phyloP scores from a whole-genome alignment of 2,113 vertebrate genomes.

The Antigone vipio region DNA sequence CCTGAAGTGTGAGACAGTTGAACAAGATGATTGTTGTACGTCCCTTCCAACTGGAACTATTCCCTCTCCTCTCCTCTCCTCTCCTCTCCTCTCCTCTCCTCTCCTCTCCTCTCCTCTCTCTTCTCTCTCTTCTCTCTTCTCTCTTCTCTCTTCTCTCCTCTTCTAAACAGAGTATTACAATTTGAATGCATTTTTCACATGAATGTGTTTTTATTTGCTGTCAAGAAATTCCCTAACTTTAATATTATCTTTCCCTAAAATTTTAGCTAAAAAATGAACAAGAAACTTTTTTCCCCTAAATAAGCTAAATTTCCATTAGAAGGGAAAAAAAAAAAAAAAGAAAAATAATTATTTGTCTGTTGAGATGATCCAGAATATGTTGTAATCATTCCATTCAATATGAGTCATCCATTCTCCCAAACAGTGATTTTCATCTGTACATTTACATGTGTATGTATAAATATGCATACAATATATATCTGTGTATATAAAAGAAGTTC shows the following conservation, averaged over 20 bases:
- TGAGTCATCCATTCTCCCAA: neutral
- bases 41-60: no score
- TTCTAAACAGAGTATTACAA: neutral
- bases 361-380: neutral
- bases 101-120: neutral
- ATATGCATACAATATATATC: neutral
- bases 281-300: neutral
- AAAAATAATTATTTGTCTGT: neutral
- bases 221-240: neutral
- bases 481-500: neutral
- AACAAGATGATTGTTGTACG: neutral
- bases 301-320: neutral
- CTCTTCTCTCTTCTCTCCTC: no score
- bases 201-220: neutral
- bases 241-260: neutral
- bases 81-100: no score
- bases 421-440: neutral
- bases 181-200: neutral
- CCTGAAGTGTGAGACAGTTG: neutral
- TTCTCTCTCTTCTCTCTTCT: neutral
- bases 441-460: neutral
- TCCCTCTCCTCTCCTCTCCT: no score
- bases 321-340: neutral
- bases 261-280: neutral
- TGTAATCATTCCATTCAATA: neutral